A percentile compares a stretch with the other conserved stretches of the same genome.
Conservation (phyloP, 2,888 invertebrate genomes). For the Alcis repandata region DNA sequence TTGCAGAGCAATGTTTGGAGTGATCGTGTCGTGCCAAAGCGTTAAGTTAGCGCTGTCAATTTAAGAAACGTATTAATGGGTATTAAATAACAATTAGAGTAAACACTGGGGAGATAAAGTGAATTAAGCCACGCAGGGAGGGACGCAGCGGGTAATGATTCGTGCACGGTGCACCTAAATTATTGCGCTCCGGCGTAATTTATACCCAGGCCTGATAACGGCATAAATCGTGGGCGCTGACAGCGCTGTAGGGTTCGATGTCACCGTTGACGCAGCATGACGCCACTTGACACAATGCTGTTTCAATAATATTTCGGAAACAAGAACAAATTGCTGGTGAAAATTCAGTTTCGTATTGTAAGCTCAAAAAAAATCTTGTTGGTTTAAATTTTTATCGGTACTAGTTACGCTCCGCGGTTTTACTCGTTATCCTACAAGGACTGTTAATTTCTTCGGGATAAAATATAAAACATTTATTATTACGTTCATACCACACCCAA, state of each 20-base stretch:
- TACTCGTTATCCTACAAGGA: no score
- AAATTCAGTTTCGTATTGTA: neutral
- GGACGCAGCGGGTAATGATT: constrained; percentile 84
- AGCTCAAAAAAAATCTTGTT: neutral
- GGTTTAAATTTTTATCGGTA: no score
- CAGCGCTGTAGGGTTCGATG: constrained; percentile 76
- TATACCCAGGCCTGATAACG: constrained; percentile 83
- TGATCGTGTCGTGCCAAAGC: constrained; percentile 27
- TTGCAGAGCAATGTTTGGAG: constrained; percentile 25
- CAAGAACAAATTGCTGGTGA: constrained; percentile 29
- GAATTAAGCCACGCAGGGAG: constrained; percentile 77
- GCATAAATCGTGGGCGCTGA: constrained; percentile 81
- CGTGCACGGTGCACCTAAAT: constrained; percentile 85
- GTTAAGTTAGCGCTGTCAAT: constrained; percentile 46
- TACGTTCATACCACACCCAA: no score
- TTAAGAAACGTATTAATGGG: constrained; percentile 54
- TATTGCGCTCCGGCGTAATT: constrained; percentile 83
- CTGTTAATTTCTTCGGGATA: no score
- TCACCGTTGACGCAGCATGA: constrained; percentile 77
- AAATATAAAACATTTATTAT: no score
- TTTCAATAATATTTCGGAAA: constrained; percentile 55
- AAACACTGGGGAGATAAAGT: constrained; percentile 78
- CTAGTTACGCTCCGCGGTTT: no score
- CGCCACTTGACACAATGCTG: constrained; percentile 70
- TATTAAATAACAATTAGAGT: constrained; percentile 75